Base-by-base conservation (phyloP, 2,113 vertebrate genomes). In the Brachyhypopomus gauderio region DNA sequence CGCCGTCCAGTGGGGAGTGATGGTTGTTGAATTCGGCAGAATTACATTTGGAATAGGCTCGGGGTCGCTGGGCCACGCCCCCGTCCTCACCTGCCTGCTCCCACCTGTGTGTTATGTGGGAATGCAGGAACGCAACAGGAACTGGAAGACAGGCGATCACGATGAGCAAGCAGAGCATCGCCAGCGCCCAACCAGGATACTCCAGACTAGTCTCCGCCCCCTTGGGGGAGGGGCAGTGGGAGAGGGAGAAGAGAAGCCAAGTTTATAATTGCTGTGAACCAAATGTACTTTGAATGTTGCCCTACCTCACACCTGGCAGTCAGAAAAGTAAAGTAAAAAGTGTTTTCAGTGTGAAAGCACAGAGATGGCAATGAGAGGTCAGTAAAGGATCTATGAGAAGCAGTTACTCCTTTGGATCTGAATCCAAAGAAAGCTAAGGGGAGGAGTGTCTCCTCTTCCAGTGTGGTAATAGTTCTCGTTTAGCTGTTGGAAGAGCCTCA, bases 101-200 rank as follows among this genome's bases (percentile, higher is more conserved):
- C 6, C 81, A 85, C 88, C 84, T 66, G 70, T 76, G 83, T 86
- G 79, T 70, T 27, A 97, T 88, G 67, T 92, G 89, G 4, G 94
- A 88, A 48, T 96, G 92, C 86, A 98, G 84, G 85, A 96, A 97
- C 70, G 94, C 92, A 34, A 96, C 83, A 0, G 97, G 98, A 36
- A 99, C 94, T 0, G 98, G 97, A 80, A 98, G 90, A 69, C 89
- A 92, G 0, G 97, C 97, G 69, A 96, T 70, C 0, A 94, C 84
- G 58, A 99, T 97, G 66, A 99, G 94, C 60, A 91, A 83, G 86
- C 95, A 89, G 22, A 98, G 95, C 86, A 99, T 88, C 0, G 88
- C 95, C 90, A 98, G 91, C 80, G 96, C 96, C 98, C 98, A 99
- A 5, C 89, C 86, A 0, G 98, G 98, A 88, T 98, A 99, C 78